These are phyloP conservation scores for Glaucopsyche alexis DNA, from an alignment of 2,888 invertebrate genomes.

Conservation along the genomic window DNA sequence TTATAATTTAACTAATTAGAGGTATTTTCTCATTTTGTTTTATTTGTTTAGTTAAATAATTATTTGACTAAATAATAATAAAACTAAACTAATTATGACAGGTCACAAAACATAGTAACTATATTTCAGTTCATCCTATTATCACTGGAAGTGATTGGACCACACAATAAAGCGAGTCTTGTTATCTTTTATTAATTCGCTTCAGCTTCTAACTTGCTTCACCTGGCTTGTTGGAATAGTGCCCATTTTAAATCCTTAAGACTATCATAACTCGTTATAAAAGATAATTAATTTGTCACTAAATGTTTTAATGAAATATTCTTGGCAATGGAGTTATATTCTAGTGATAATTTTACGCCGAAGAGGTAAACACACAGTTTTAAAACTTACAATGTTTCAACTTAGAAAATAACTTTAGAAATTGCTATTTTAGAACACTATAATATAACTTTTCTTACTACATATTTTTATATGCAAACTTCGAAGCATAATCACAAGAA, in stretches of 20 bases:
- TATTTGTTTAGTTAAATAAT: no score
- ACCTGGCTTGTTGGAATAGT: slow-evolving; percentile 27
- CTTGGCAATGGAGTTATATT: slow-evolving; percentile 7
- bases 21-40: no score
- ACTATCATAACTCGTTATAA: slow-evolving; percentile 19
- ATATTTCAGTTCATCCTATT: no score
- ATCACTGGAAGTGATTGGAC: not conserved
- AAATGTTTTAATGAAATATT: slow-evolving; percentile 25
- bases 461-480: no score
- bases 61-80: no score
- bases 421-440: no score
- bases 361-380: not conserved
- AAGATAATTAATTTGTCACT: slow-evolving; percentile 24
- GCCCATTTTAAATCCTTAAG: slow-evolving; percentile 30
- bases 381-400: not conserved
- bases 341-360: not conserved
- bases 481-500: no score
- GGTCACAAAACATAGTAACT: no score
- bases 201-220: slow-evolving; percentile 25
- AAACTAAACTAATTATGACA: no score
- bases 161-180: not conserved
- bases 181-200: slow-evolving; percentile 27
- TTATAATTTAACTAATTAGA: no score
- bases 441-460: no score
- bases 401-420: not conserved